Evolutionary conservation across 2,113 vertebrate genomes (phyloP), one percentile per base, ranked within the genome.

Genomic region (Leuciscus idus): DNA sequence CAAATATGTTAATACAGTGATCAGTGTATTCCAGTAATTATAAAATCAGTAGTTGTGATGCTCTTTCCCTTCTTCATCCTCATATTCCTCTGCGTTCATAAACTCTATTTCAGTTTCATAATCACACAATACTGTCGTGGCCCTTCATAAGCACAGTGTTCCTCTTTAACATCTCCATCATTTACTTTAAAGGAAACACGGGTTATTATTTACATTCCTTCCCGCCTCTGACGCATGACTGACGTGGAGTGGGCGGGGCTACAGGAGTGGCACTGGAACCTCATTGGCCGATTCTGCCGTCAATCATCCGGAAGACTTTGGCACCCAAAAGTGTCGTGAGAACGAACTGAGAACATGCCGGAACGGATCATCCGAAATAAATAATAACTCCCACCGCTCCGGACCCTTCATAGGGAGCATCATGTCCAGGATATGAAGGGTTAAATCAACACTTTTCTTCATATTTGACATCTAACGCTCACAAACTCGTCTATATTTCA

Each of bases 1-100:
- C 93, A 95, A 95, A 95, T 93, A 92, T 94, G 92, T 95, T 92
- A 94, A 94, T 93, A 92, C 92, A 92, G 88, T 92, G 90, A 91
- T 94, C 91, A 93, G 87, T 94, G 91, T 93, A 90, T 91, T 94
- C 91, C 92, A 93, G 92, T 92, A 94, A 93, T 94, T 93, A 94
- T 92, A 95, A 94, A 94, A 94, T 95, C 94, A 95, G 94, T 95
- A 95, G 94, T 94, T 93, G 90, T 87, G 77, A 88, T 91, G 70
- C 66, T 87, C 87, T 88, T 80, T 82, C 76, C 68, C 87, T 9
- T 9, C 43, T 73, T 91, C 15, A 15, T 52, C 13, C 2, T 43
- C 86, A 79, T 64, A 76, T 88, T 46, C 4, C 36, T n/a, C 72
- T 9, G 30, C 1, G 66, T 4, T 36, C 19, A 39, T 19, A 43